phyloP scores from a whole-genome alignment of 2,888 invertebrate genomes.

The Marronus borbonicus region DNA sequence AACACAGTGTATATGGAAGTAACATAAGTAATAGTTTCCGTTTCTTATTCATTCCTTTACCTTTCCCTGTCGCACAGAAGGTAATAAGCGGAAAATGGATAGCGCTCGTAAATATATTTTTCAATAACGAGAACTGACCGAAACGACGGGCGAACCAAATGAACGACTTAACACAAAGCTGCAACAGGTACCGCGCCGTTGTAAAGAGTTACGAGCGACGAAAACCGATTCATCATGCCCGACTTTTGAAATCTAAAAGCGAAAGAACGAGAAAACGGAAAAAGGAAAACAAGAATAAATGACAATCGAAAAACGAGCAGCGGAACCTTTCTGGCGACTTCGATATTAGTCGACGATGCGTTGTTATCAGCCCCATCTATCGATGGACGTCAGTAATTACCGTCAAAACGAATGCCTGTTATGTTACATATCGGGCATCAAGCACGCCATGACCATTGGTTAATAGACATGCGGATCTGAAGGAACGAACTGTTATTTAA shows the following conservation, averaged over 20 bases:
- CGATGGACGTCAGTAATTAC: conserved; percentile 30
- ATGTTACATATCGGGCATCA: neutral
- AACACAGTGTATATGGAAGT: too few species aligned
- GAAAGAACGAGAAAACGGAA: conserved; percentile 1
- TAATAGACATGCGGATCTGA: neutral
- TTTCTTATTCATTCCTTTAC: neutral
- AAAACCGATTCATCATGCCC: conserved; percentile 28
- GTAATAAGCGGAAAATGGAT: conserved; percentile 23
- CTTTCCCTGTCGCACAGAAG: neutral
- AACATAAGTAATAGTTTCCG: too few species aligned
- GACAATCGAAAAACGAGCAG: conserved; percentile 3
- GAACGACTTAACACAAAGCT: neutral
- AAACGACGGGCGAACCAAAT: neutral
- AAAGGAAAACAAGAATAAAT: neutral
- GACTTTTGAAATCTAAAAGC: conserved; percentile 1
- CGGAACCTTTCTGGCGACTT: neutral
- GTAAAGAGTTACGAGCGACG: neutral
- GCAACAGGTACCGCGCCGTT: neutral
- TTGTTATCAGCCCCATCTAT: conserved; percentile 34
- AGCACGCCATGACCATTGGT: neutral
- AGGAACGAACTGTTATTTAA: neutral
- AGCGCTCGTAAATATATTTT: conserved; percentile 21
- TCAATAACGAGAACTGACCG: conserved; percentile 26
- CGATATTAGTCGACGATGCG: conserved; percentile 19
- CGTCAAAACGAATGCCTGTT: conserved; percentile 9